A percentile compares a stretch with the other conserved stretches of the same genome.
Evolutionary conservation across 2,888 invertebrate genomes (phyloP).

Genomic region (Octonoba sinensis): DNA sequence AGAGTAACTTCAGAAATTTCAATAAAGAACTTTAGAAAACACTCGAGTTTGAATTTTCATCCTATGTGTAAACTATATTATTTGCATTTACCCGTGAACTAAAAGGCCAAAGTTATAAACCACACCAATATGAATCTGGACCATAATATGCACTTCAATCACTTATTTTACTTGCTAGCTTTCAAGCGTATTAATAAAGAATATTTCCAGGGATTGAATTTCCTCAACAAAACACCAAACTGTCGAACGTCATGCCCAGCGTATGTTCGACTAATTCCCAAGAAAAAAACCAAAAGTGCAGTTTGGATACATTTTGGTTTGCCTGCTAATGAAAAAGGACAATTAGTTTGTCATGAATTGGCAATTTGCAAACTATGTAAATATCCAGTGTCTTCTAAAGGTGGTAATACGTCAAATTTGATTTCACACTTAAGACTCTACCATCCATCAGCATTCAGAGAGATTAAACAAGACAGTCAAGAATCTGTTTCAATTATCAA

Average conservation of each 20-base stretch:
- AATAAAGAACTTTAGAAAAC: too few species aligned
- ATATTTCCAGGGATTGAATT: too few species aligned
- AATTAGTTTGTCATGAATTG: not conserved
- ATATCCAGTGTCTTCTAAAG: not conserved
- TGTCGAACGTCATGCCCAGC: not conserved
- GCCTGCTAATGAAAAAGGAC: slow-evolving; percentile 6
- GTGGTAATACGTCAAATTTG: not conserved
- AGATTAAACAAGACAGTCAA: not conserved
- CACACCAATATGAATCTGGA: too few species aligned
- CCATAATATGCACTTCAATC: too few species aligned
- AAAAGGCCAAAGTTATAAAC: too few species aligned
- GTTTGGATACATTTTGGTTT: slow-evolving; percentile 6
- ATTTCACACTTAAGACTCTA: not conserved
- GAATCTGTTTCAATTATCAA: not conserved
- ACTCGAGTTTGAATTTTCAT: too few species aligned
- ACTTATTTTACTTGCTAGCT: too few species aligned
- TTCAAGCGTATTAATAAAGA: too few species aligned
- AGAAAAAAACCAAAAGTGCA: not conserved
- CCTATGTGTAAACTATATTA: too few species aligned
- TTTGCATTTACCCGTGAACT: too few species aligned
- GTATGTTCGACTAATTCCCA: not conserved
- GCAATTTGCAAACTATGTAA: not conserved
- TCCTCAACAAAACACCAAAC: too few species aligned
- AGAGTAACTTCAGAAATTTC: too few species aligned
- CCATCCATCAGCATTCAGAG: not conserved